Evolutionary conservation across 2,113 vertebrate species (phyloP).

Genomic region (Anser brachyrhynchus): DNA sequence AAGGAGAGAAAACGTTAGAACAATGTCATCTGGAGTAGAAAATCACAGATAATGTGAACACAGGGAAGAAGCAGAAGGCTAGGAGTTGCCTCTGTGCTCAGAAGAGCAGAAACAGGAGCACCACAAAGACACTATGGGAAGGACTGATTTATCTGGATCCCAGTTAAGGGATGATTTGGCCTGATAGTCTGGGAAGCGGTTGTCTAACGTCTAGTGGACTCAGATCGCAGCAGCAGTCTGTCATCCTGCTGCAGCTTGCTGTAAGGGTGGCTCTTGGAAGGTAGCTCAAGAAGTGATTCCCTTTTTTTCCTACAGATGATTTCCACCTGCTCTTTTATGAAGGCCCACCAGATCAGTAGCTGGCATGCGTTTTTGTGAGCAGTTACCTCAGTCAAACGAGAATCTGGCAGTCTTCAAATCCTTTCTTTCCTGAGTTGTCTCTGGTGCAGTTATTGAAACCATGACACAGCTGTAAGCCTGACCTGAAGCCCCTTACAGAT

Average conservation of each 20-base stretch:
- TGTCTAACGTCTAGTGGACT: background rate
- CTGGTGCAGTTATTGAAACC: background rate
- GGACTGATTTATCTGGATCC: background rate
- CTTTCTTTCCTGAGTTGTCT: background rate
- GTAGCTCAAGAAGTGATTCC: background rate
- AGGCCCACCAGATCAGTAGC: background rate
- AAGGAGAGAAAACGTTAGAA: background rate
- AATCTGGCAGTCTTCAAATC: background rate
- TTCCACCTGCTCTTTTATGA: background rate
- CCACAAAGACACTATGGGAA: background rate
- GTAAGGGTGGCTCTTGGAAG: background rate
- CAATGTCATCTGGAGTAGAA: background rate
- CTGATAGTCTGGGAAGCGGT: background rate
- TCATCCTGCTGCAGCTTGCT: background rate
- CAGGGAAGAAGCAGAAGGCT: background rate
- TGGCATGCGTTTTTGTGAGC: background rate
- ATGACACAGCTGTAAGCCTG: background rate
- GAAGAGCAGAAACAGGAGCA: background rate
- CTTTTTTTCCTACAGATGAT: background rate
- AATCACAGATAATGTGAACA: background rate
- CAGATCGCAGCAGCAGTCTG: background rate
- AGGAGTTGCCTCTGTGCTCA: background rate
- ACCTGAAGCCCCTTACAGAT: background rate
- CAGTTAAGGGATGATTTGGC: background rate
- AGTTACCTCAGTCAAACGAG: background rate